Conservation (phyloP, 2,113 vertebrate species). For the Speoplatyrhinus poulsoni region DNA sequence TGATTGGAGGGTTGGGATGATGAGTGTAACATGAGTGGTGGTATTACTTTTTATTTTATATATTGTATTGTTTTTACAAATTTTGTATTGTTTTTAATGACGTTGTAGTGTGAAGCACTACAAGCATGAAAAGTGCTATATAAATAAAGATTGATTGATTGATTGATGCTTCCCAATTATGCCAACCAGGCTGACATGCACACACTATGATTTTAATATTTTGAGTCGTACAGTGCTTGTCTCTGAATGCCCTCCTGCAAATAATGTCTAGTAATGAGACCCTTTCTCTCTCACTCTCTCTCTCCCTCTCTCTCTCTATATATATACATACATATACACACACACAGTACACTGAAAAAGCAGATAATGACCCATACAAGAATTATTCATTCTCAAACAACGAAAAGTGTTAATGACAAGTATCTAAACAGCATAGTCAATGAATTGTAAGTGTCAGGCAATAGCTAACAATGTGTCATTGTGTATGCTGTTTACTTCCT, state of each 20-base stretch:
- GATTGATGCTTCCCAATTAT: too few relatives aligned
- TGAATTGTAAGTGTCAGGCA: not conserved
- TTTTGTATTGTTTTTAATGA: too few relatives aligned
- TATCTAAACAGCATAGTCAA: not conserved
- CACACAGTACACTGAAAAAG: not conserved
- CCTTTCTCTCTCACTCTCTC: too few relatives aligned
- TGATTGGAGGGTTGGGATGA: too few relatives aligned
- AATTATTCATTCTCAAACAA: not conserved
- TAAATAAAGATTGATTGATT: too few relatives aligned
- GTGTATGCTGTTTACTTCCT: constrained; percentile 7
- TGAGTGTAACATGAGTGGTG: too few relatives aligned
- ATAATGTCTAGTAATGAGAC: not conserved
- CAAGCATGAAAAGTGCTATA: too few relatives aligned
- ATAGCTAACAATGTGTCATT: not conserved
- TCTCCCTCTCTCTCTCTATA: too few relatives aligned
- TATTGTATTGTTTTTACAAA: too few relatives aligned
- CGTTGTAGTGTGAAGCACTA: too few relatives aligned
- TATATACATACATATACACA: not conserved
- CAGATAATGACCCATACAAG: not conserved
- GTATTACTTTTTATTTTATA: too few relatives aligned
- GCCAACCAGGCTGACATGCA: not conserved
- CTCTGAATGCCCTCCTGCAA: not conserved
- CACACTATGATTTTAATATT: not conserved
- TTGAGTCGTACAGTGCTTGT: not conserved
- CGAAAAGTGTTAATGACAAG: not conserved